Percentiles rank a stretch among this genome's conserved stretches.
Conservation (phyloP, 1,140 invertebrate species). For the Anadara kagoshimensis region DNA sequence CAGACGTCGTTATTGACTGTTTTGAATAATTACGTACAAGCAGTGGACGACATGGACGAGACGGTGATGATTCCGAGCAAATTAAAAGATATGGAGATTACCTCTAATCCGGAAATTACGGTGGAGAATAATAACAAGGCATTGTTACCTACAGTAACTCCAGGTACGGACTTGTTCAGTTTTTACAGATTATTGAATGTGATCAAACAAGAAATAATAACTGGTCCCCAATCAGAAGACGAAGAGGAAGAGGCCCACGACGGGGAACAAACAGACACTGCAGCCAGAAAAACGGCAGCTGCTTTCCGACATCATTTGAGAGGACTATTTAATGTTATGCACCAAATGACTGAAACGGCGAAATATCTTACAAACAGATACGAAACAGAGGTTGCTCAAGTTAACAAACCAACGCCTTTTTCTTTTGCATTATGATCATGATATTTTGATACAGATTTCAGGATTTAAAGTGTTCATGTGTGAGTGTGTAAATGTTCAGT, state of each 20-base stretch:
- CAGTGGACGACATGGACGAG: conserved; percentile 60
- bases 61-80: conserved; percentile 64
- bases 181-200: conserved; percentile 59
- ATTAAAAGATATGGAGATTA: conserved; percentile 57
- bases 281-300: conserved; percentile 52
- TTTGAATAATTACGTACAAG: conserved; percentile 56
- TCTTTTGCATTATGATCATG: conserved; percentile 6
- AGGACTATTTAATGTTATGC: conserved; percentile 54
- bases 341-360: conserved; percentile 61
- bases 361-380: conserved; percentile 55
- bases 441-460: too few relatives aligned
- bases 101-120: conserved; percentile 27
- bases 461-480: not conserved
- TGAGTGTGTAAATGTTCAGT: too few relatives aligned
- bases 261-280: conserved; percentile 32
- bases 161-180: conserved; percentile 52
- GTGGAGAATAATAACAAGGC: conserved; percentile 54
- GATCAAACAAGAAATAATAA: conserved; percentile 54
- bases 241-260: conserved; percentile 27
- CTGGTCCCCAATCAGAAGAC: conserved; percentile 23
- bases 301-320: conserved; percentile 56
- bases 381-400: conserved; percentile 51
- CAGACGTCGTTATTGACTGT: conserved; percentile 53
- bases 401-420: conserved; percentile 8
- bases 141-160: conserved; percentile 29